Evolutionary conservation across 2,113 vertebrate genomes (phyloP).

Genomic region (Pelobates fuscus): DNA sequence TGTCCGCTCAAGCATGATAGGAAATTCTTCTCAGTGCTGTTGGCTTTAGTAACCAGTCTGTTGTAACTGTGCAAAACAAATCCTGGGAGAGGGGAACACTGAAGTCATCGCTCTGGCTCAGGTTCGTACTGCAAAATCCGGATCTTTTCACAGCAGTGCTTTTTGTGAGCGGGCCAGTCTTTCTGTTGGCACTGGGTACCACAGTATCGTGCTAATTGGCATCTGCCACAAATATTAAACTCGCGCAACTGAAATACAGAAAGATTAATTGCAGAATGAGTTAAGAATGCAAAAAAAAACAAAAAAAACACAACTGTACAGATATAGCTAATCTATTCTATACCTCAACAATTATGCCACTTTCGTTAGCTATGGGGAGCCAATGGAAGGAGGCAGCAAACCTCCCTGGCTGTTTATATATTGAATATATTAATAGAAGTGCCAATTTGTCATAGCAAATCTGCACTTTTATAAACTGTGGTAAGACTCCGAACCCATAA

Average conservation of each 20-base stretch:
- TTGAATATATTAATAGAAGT: too few relatives aligned
- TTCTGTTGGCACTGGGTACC: conserved; percentile 98
- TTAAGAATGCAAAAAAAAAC: too few relatives aligned
- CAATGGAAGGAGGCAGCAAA: too few relatives aligned
- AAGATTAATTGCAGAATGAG: too few relatives aligned
- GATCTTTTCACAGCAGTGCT: conserved; percentile 95
- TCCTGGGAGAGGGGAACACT: conserved; percentile 54
- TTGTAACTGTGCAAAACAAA: conserved; percentile 63
- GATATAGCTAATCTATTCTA: neutral
- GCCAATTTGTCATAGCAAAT: too few relatives aligned
- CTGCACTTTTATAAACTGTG: too few relatives aligned
- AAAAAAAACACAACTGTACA: too few relatives aligned
- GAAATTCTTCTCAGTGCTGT: conserved; percentile 63
- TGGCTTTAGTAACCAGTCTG: conserved; percentile 63
- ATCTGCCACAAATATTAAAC: conserved; percentile 97
- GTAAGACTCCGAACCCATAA: too few relatives aligned
- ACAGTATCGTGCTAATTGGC: conserved; percentile 96
- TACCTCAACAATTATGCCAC: too few relatives aligned
- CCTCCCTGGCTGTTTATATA: too few relatives aligned
- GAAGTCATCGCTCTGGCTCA: conserved; percentile 88
- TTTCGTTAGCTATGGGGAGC: too few relatives aligned
- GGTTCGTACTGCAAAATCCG: conserved; percentile 86
- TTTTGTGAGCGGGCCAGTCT: conserved; percentile 99
- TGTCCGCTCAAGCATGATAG: conserved; percentile 59
- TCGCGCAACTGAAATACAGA: conserved; percentile 74